A percentile compares a stretch with the other conserved stretches of the same genome.
These are phyloP conservation scores for Tetragnatha versicolor DNA, from an alignment of 1,140 invertebrate species.

Conservation along the genomic window DNA sequence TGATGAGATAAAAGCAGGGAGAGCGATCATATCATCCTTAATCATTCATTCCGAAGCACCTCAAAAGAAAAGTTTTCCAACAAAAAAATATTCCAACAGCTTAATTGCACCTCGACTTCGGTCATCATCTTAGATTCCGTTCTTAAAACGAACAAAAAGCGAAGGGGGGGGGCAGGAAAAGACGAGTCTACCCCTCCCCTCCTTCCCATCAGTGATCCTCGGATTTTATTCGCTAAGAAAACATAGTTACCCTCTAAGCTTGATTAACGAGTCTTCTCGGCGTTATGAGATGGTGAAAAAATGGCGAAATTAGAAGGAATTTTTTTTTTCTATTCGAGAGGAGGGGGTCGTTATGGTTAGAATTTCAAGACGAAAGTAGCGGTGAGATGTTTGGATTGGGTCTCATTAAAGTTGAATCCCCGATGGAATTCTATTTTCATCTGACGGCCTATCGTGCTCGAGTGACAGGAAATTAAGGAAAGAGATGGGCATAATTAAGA, in stretches of 20 bases:
- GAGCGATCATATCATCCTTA: slow-evolving; percentile 8
- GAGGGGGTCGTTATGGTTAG: neutral
- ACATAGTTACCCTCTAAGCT: slow-evolving; percentile 11
- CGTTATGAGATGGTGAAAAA: neutral
- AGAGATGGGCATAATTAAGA: no score
- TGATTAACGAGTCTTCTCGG: slow-evolving; percentile 18
- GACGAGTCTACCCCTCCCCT: neutral
- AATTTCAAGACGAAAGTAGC: neutral
- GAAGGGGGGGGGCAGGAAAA: neutral
- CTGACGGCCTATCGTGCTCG: no score
- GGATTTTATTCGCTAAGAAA: neutral
- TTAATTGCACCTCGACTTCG: slow-evolving; percentile 14
- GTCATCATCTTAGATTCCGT: slow-evolving; percentile 14
- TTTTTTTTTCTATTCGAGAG: neutral
- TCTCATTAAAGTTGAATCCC: slow-evolving; percentile 1
- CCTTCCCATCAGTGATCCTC: neutral
- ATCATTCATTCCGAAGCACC: slow-evolving; percentile 12
- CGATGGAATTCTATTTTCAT: neutral
- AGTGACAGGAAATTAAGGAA: no score
- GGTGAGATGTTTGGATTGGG: slow-evolving; percentile 2
- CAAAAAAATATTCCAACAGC: slow-evolving; percentile 16
- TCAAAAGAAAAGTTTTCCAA: slow-evolving; percentile 1
- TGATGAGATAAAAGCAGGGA: slow-evolving; percentile 10
- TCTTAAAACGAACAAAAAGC: slow-evolving; percentile 2
- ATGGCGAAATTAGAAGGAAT: slow-evolving; percentile 1